Conservation (phyloP, 2,888 invertebrate species). For the Dendrolimus pini region DNA sequence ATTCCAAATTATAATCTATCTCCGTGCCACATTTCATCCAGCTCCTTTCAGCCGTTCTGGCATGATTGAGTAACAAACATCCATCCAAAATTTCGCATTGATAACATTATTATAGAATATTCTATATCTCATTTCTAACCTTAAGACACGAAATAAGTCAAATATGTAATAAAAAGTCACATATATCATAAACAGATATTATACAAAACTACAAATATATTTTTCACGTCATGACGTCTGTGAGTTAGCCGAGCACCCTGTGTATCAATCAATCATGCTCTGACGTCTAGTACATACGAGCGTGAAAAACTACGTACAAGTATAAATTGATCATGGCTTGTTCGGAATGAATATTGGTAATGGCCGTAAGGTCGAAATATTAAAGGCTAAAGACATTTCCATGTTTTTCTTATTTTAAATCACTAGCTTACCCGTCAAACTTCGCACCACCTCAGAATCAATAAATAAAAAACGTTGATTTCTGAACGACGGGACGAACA, state of each 20-base stretch:
- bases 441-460: no score
- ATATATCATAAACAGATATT: neutral
- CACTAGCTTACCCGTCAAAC: no score
- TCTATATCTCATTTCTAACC: no score
- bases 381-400: neutral
- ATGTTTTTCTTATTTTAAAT: neutral
- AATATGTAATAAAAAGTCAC: neutral
- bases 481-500: no score
- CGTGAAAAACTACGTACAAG: constrained; percentile 4
- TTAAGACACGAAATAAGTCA: no score
- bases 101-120: no score
- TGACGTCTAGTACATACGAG: constrained; percentile 7
- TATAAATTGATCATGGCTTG: constrained; percentile 13
- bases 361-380: neutral
- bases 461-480: no score
- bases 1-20: no score
- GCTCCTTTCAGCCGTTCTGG: no score
- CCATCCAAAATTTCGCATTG: no score
- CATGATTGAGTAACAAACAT: no score
- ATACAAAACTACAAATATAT: constrained; percentile 1
- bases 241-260: constrained; percentile 9
- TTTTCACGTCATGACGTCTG: constrained; percentile 8
- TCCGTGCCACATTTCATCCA: no score
- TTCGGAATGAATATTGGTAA: constrained; percentile 2
- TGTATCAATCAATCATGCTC: constrained; percentile 26